Evolutionary conservation across 2,888 invertebrate species (phyloP).

Genomic region (Torymus texanus): DNA sequence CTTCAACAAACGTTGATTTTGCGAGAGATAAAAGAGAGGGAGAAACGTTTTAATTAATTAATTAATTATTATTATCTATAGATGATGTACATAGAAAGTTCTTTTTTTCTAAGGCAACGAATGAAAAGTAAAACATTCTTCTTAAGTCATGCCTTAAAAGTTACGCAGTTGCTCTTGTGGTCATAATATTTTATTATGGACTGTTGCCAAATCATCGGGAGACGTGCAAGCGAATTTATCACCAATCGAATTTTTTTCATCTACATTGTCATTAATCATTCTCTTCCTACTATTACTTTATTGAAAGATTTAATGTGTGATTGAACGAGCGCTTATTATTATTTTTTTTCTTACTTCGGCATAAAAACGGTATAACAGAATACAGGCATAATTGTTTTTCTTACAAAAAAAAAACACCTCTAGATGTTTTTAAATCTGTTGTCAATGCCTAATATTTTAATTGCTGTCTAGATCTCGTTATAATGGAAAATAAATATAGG

Average conservation of each 20-base stretch:
- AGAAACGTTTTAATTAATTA: not conserved
- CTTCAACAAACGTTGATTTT: conserved; percentile 19
- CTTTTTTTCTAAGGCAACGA: conserved; percentile 44
- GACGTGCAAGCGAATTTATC: conserved; percentile 54
- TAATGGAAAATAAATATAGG: conserved; percentile 41
- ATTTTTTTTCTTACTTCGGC: conserved; percentile 20
- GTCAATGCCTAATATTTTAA: conserved; percentile 39
- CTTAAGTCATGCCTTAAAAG: conserved; percentile 33
- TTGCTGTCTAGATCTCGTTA: conserved; percentile 47
- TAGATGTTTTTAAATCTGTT: conserved; percentile 37
- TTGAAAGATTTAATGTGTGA: conserved; percentile 40
- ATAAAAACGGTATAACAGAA: conserved; percentile 13
- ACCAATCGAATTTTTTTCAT: conserved; percentile 46
- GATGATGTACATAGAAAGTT: conserved; percentile 49
- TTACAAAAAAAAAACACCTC: conserved; percentile 24
- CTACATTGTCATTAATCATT: conserved; percentile 35
- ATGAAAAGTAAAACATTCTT: conserved; percentile 37
- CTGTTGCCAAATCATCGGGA: conserved; percentile 57
- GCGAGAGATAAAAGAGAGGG: too few species aligned
- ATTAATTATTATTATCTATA: conserved; percentile 16
- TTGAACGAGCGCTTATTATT: conserved; percentile 38
- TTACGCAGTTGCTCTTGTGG: conserved; percentile 39
- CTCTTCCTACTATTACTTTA: conserved; percentile 25
- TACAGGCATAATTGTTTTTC: conserved; percentile 7
- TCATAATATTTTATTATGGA: conserved; percentile 48